Evolutionary conservation across 2,113 vertebrate genomes (phyloP).

Genomic region (Phoxinus phoxinus): DNA sequence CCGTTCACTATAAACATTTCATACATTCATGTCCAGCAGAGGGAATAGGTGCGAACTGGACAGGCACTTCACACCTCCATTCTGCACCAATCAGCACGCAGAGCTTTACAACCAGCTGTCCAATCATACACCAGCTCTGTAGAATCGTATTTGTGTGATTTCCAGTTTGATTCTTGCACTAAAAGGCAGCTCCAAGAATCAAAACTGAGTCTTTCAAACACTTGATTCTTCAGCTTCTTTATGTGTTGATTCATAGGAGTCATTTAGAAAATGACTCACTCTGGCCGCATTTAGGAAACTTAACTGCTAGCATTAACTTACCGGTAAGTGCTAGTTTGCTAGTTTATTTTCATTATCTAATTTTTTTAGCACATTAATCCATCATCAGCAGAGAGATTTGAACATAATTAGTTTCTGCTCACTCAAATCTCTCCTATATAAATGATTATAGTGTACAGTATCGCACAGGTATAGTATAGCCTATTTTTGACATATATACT

Average conservation of each 20-base stretch:
- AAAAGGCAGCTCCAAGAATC: constrained; percentile 15
- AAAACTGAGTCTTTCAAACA: not conserved
- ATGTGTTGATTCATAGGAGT: constrained; percentile 11
- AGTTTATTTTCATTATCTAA: not conserved
- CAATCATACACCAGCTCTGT: constrained; percentile 44
- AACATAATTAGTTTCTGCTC: not conserved
- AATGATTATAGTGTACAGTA: constrained; percentile 6
- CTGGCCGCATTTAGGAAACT: not conserved
- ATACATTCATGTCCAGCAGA: constrained; percentile 1
- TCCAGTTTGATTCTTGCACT: constrained; percentile 14
- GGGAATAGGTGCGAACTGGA: not conserved
- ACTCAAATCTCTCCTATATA: constrained; percentile 17
- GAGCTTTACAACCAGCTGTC: constrained; percentile 28
- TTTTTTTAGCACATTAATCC: constrained; percentile 1
- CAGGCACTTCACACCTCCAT: not conserved
- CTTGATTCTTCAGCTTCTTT: not conserved
- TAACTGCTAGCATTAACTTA: not conserved
- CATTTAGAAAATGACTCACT: not conserved
- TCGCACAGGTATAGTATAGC: constrained; percentile 2
- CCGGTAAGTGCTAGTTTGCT: constrained; percentile 20
- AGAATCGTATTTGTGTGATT: constrained; percentile 12
- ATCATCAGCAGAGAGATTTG: constrained; percentile 36
- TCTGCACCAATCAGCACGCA: constrained; percentile 23
- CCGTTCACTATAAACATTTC: not conserved
- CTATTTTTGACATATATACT: constrained; percentile 30